These are phyloP conservation scores for Euleptes europaea DNA, from an alignment of 2,113 vertebrate species.

Conservation along the genomic window DNA sequence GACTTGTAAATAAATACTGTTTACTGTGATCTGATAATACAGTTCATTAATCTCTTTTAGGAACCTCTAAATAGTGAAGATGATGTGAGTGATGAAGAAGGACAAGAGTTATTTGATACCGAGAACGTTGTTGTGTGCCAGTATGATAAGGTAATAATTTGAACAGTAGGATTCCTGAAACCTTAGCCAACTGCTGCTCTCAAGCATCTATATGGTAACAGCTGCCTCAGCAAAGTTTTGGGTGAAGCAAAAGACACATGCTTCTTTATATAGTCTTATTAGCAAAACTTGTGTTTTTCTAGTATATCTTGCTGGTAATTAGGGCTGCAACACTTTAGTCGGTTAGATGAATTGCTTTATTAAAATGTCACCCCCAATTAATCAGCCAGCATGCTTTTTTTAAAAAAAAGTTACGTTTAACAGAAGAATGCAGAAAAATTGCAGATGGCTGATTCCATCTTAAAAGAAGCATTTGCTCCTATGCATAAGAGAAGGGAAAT, in stretches of 20 bases:
- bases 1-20: not conserved
- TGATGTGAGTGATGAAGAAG: conserved; percentile 96
- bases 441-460: not conserved
- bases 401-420: not conserved
- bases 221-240: not conserved
- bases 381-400: not conserved
- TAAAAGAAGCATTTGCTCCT: not conserved
- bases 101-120: conserved; percentile 96
- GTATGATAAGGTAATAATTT: conserved; percentile 91
- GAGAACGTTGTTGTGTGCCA: conserved; percentile 99
- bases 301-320: not conserved
- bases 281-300: not conserved
- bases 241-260: not conserved
- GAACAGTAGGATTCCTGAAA: not conserved
- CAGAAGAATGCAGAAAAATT: not conserved
- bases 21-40: accelerated
- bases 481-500: not conserved
- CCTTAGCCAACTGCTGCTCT: not conserved
- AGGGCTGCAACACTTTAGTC: not conserved
- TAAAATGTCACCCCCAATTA: not conserved
- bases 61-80: conserved; percentile 96
- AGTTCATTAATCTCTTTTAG: conserved; percentile 67
- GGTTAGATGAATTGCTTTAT: not conserved
- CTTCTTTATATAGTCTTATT: not conserved
- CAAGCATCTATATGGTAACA: not conserved